These are phyloP conservation scores for Cyanistes caeruleus DNA, from an alignment of 2,113 vertebrate genomes.

Conservation along the genomic window DNA sequence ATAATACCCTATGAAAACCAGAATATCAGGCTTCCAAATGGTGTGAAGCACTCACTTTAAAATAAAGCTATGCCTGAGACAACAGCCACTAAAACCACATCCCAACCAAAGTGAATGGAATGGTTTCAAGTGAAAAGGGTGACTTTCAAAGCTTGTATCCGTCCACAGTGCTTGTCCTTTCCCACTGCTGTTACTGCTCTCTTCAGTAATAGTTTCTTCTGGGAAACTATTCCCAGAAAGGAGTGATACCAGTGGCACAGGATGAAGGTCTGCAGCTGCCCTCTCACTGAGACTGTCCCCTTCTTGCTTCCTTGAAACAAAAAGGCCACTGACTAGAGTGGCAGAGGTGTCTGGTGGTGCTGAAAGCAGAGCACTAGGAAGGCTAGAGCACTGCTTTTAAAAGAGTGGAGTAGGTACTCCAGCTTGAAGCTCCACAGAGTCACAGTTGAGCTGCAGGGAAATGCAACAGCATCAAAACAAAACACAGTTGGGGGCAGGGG, in stretches of 20 bases:
- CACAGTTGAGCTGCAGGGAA: conserved; percentile 50
- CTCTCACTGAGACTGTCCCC: neutral
- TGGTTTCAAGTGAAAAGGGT: neutral
- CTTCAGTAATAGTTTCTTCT: neutral
- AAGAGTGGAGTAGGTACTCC: neutral
- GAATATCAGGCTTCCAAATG: conserved; percentile 1
- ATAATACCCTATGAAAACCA: neutral
- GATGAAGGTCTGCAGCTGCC: neutral
- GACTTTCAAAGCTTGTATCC: neutral
- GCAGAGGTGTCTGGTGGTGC: conserved; percentile 18
- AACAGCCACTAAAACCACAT: neutral
- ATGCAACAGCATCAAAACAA: conserved; percentile 53
- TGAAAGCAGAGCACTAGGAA: conserved; percentile 7
- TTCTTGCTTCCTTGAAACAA: neutral
- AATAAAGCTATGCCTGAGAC: conserved; percentile 40
- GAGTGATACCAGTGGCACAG: neutral
- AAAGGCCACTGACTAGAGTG: neutral
- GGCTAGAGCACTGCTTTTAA: neutral
- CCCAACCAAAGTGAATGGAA: neutral
- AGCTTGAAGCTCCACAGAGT: conserved; percentile 15
- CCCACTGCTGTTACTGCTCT: neutral
- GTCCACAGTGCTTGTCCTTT: neutral
- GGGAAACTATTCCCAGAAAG: neutral
- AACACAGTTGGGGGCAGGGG: neutral
- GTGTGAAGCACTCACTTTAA: neutral